phyloP scores from a whole-genome alignment of 2,113 vertebrate species.

The Antigone vipio region DNA sequence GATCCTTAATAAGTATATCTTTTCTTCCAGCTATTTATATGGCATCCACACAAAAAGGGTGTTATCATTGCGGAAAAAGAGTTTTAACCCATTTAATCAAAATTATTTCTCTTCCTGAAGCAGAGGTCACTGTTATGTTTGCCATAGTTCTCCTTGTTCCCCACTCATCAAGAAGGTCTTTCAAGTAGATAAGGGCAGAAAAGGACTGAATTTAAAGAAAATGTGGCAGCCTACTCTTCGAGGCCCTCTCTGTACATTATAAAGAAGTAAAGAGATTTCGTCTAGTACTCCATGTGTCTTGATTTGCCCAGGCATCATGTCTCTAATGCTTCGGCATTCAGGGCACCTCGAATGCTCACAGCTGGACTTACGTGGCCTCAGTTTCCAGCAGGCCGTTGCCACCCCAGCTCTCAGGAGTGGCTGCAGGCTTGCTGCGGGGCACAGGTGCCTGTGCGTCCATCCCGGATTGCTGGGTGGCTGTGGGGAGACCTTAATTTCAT shows the following conservation, averaged over 20 bases:
- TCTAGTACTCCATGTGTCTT: neutral
- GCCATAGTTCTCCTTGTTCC: neutral
- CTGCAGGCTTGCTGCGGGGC: rapidly evolving
- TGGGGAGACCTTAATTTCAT: neutral
- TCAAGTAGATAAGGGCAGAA: neutral
- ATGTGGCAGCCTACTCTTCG: neutral
- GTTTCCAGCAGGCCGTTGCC: neutral
- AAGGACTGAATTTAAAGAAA: neutral
- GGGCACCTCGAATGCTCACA: neutral
- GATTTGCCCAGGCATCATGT: neutral
- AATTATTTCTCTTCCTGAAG: neutral
- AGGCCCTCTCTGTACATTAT: neutral
- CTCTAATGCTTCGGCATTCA: neutral
- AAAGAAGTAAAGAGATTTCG: neutral
- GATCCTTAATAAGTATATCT: neutral
- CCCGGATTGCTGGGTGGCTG: neutral
- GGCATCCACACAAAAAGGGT: neutral
- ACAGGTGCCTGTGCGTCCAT: rapidly evolving
- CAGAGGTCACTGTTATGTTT: neutral
- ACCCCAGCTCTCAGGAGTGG: neutral
- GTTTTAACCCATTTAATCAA: neutral
- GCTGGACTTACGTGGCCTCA: rapidly evolving
- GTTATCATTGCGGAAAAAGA: neutral
- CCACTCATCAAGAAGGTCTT: neutral
- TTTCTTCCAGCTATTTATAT: neutral